phyloP scores from a whole-genome alignment of 2,113 vertebrate genomes.

The Eurystomus gularis region DNA sequence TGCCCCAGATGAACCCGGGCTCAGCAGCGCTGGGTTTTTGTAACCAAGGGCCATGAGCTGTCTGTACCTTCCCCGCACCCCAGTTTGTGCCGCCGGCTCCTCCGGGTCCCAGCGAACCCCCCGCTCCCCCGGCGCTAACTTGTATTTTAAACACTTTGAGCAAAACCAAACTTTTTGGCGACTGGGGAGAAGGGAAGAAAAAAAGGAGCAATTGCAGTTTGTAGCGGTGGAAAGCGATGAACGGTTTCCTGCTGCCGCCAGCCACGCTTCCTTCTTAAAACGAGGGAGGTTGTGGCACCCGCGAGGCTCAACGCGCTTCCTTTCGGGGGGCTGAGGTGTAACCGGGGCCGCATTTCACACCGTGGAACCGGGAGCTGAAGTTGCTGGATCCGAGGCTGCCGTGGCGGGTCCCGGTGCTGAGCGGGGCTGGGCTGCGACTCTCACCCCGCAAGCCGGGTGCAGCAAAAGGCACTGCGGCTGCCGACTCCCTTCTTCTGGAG shows the following conservation, averaged over 20 bases:
- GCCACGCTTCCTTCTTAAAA: not conserved
- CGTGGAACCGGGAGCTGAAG: not conserved
- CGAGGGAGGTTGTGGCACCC: not conserved
- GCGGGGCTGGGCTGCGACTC: not conserved
- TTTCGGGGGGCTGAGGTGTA: not conserved
- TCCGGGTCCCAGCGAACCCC: not conserved
- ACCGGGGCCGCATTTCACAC: accelerated
- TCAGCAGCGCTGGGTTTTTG: not conserved
- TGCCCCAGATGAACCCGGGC: conserved; percentile 17
- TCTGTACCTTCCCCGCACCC: not conserved
- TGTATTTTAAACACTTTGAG: not conserved
- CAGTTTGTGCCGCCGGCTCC: not conserved
- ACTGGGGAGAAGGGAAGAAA: too few species aligned
- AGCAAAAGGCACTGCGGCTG: accelerated
- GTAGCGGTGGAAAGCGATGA: not conserved
- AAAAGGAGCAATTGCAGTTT: not conserved
- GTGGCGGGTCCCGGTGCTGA: not conserved
- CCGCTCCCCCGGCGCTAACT: not conserved
- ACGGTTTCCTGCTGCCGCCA: not conserved
- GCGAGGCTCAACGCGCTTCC: not conserved
- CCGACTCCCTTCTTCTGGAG: not conserved
- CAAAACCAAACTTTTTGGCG: not conserved
- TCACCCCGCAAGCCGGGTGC: accelerated
- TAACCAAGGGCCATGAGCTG: not conserved
- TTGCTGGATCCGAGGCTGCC: not conserved